Conservation (phyloP, 2,797 vertebrate species). For the Hapalemur alaotrensis region DNA sequence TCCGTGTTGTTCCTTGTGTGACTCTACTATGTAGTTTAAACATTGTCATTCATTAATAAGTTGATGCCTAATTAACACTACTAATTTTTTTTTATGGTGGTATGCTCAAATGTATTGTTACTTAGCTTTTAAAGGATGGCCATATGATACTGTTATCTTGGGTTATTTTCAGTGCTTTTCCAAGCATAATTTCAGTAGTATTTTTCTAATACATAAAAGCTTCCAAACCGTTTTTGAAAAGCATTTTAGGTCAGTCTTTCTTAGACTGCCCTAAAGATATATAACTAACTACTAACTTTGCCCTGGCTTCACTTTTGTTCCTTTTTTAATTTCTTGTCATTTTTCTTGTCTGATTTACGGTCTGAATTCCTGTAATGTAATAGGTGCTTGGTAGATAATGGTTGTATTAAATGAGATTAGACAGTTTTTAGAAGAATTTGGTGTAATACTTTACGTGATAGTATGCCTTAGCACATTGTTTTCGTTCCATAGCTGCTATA, state of each 20-base stretch:
- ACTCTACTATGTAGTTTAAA: neutral
- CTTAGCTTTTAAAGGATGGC: neutral
- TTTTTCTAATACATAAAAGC: constrained; percentile 26
- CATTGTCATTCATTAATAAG: constrained; percentile 26
- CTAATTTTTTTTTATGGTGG: neutral
- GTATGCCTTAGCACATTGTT: neutral
- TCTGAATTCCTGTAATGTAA: neutral
- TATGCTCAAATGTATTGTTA: constrained; percentile 11
- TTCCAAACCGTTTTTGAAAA: constrained; percentile 1
- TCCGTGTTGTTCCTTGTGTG: neutral
- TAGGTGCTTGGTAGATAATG: neutral
- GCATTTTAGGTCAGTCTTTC: neutral
- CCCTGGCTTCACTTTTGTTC: neutral
- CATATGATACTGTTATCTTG: neutral
- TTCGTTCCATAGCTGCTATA: neutral
- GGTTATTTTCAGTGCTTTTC: neutral
- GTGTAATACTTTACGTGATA: neutral
- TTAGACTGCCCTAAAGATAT: neutral
- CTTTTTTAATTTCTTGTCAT: constrained; percentile 8
- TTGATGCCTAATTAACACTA: neutral
- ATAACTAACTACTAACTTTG: neutral
- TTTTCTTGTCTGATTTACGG: neutral
- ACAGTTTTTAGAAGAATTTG: neutral
- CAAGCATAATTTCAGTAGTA: constrained; percentile 26
- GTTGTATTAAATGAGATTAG: neutral